These are phyloP conservation scores for Eurois occulta DNA, from an alignment of 2,888 invertebrate genomes.

Conservation along the genomic window DNA sequence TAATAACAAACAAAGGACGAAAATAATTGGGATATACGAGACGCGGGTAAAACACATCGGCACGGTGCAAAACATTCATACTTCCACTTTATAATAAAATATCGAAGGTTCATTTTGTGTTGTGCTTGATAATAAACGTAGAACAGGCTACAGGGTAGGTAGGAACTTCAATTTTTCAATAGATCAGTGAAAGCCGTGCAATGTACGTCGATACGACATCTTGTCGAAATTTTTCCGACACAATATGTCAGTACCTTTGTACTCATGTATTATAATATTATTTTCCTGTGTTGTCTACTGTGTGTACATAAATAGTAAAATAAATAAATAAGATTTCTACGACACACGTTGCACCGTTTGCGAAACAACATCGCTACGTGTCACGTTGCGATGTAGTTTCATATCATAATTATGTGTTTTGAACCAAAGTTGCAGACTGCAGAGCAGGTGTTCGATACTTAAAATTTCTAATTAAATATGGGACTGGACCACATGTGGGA, in stretches of 20 bases:
- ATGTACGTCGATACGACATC: background rate
- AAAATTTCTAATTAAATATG: background rate
- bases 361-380: background rate
- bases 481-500: background rate
- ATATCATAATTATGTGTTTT: background rate
- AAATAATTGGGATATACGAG: slow-evolving; percentile 64
- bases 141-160: background rate
- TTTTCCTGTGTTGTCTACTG: too few species aligned
- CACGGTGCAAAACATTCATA: slow-evolving; percentile 39
- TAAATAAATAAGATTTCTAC: background rate
- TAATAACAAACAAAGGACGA: slow-evolving; percentile 54
- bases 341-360: background rate
- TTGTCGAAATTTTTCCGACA: background rate
- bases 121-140: background rate
- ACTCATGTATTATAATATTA: too few species aligned
- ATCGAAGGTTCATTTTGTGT: slow-evolving; percentile 19
- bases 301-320: too few species aligned
- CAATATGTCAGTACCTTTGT: too few species aligned
- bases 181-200: background rate
- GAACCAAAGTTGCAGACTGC: background rate
- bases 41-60: slow-evolving; percentile 62
- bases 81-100: background rate
- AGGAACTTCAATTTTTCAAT: background rate
- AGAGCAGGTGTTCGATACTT: background rate
- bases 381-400: background rate